Base-by-base conservation (phyloP, 2,797 vertebrate genomes). In the Ceyx erithaca region DNA sequence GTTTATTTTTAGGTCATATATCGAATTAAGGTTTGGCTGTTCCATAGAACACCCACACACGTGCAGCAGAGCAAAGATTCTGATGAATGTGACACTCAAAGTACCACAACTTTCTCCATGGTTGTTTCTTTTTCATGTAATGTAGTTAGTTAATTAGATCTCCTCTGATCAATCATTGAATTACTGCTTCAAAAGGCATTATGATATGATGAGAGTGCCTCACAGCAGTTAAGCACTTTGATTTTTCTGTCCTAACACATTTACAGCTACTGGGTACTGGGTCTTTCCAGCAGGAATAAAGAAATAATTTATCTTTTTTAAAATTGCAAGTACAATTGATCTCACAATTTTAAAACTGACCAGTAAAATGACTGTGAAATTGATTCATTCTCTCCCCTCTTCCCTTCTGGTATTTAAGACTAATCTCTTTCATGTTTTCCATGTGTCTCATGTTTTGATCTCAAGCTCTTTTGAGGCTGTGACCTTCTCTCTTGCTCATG, bases 61-160 rank as follows among this genome's bases (percentile, higher is more conserved):
- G 21, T 51, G 51, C 37, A 94, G 59, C 79, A 85, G 80, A 96
- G 51, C 70, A 88, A 89, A 92, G 54, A 89, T 62, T 68, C 37
- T 83, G 80, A 90, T 90, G 45, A 91, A 62, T 57, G 80, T 68
- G 85, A 52, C 85, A 85, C 40, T 31, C 85, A 59, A 72, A 92
- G 87, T 68, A 40, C 73, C 82, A 86, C 73, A 87, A 68, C 68
- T 89, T 81, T 82, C 92, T 84, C 61, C 26, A 8, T 33, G 28
- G 46, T 54, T 91, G 77, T 16, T 93, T 95, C 92, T 66, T 43
- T 81, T 90, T 62, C n/a, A 37, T 52, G 51, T 52, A 78, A 72
- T 71, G 20, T 52, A 77, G 90, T 91, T 78, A 95, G 80, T 91
- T 91, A 93, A 95, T 94, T 93, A 93, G 93, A 93, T 94, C 51